These are phyloP conservation scores for Protobothrops mucrosquamatus DNA, from an alignment of 2,113 vertebrate genomes.

Conservation along the genomic window DNA sequence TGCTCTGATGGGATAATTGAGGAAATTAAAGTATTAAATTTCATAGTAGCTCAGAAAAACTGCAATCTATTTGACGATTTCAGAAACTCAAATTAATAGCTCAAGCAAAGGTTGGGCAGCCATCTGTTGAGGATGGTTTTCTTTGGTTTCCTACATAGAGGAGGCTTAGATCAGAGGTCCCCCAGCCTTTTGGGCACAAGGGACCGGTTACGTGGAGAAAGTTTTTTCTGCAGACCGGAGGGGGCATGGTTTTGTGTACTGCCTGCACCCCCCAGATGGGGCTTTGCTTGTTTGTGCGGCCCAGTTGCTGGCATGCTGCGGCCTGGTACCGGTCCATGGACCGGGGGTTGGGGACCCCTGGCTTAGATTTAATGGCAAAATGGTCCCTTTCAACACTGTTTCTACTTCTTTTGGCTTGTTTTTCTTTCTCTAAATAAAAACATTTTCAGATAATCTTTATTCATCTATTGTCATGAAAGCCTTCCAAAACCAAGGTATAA, in stretches of 20 bases:
- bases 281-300: too few relatives aligned
- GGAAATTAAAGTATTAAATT: neutral
- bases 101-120: neutral
- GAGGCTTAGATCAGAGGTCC: too few relatives aligned
- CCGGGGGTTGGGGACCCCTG: too few relatives aligned
- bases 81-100: neutral
- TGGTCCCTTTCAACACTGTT: neutral
- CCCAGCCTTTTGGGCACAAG: too few relatives aligned
- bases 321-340: too few relatives aligned
- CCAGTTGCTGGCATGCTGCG: too few relatives aligned
- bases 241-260: too few relatives aligned
- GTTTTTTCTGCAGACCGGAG: too few relatives aligned
- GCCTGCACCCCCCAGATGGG: too few relatives aligned
- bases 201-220: too few relatives aligned
- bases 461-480: neutral
- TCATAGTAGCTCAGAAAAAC: neutral
- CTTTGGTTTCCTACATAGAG: neutral
- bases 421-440: neutral
- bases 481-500: neutral
- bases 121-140: neutral
- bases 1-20: neutral
- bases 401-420: neutral
- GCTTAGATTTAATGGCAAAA: neutral
- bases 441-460: neutral
- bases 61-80: neutral